Evolutionary conservation across 2,888 invertebrate genomes (phyloP), one percentile per base, ranked within the genome.

Genomic region (Epicampocera succincta): DNA sequence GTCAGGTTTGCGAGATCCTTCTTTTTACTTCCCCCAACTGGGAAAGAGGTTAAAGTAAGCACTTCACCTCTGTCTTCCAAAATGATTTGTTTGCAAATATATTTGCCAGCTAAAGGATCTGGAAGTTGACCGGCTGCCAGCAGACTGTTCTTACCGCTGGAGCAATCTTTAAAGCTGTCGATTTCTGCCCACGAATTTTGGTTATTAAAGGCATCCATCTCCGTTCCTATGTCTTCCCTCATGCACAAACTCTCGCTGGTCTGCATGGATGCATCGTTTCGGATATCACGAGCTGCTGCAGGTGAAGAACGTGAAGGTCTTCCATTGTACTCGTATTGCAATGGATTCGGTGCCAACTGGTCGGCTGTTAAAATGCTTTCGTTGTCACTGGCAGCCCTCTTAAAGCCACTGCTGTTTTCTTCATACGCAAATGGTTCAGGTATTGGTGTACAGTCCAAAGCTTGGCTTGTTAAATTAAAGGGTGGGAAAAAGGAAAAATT

Each of bases 401-500:
- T 73, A 21, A 63, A 54, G 54, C 15, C 40, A 13, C 25, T 52
- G 12, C 52, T 52, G 12, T 44, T 19, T 33, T 12, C 54, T 21
- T 56, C 15, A 17, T n/a, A 44, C 4, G 40, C 13, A 46, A 48
- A 54, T 25, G 54, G 15, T 40, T 40, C 25, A 3, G 56, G 65
- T 40, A 25, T 38, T 46, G 5, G 33, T 33, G 8, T 33, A 33
- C 8, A 1, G 1, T 33, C 33, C 8, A 33, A 33, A 6, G 29
- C 1, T 0, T 44, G 1, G 9, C 33, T 11, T 33, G 9, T n/a
- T 8, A 65, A 38, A 13, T 40, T 74, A n/a, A 17, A 58, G 21
- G 56, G 74, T 40, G 38, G 46, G 1, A 65, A 21, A n/a, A 25
- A 13, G 12, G 72, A 60, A 42, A 73, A 40, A 4, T 46, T 19